Evolutionary conservation across 2,888 invertebrate species (phyloP).

Genomic region (Herminia tarsipennalis): DNA sequence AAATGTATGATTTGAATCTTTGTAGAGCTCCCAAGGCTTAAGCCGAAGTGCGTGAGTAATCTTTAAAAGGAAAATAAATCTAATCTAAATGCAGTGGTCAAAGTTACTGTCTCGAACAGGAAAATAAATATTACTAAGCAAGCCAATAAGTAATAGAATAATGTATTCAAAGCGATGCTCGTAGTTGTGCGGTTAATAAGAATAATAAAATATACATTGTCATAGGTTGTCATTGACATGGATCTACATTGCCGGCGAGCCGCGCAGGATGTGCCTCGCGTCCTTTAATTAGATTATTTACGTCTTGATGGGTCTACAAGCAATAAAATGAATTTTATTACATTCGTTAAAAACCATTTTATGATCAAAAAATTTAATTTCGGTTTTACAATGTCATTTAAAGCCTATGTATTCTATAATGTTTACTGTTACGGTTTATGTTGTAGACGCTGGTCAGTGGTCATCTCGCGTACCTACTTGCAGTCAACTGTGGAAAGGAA

Average conservation of each 20-base stretch:
- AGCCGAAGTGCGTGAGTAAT: too few species aligned
- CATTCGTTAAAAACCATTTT: slow-evolving; percentile 3
- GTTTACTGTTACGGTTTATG: too few species aligned
- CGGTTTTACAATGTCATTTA: too few species aligned
- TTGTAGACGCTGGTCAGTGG: too few species aligned
- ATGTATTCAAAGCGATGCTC: slow-evolving; percentile 6
- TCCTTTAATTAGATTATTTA: slow-evolving; percentile 10
- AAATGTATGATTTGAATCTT: too few species aligned
- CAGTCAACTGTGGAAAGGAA: not conserved
- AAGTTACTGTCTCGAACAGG: not conserved
- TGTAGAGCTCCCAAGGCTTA: too few species aligned
- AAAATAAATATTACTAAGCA: not conserved
- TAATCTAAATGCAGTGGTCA: not conserved
- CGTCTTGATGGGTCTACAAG: not conserved
- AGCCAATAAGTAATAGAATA: slow-evolving; percentile 1
- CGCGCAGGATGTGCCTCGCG: not conserved
- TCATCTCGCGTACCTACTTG: too few species aligned
- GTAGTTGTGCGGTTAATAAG: not conserved
- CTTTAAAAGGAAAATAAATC: not conserved
- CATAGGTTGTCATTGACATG: slow-evolving; percentile 8
- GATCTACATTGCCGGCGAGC: not conserved
- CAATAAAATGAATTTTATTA: slow-evolving; percentile 9
- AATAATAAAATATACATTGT: slow-evolving; percentile 9
- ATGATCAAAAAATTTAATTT: not conserved
- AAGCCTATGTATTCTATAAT: too few species aligned